Evolutionary conservation across 2,113 vertebrate species (phyloP), one percentile per base, ranked within the genome.

Genomic region (Vimba vimba): DNA sequence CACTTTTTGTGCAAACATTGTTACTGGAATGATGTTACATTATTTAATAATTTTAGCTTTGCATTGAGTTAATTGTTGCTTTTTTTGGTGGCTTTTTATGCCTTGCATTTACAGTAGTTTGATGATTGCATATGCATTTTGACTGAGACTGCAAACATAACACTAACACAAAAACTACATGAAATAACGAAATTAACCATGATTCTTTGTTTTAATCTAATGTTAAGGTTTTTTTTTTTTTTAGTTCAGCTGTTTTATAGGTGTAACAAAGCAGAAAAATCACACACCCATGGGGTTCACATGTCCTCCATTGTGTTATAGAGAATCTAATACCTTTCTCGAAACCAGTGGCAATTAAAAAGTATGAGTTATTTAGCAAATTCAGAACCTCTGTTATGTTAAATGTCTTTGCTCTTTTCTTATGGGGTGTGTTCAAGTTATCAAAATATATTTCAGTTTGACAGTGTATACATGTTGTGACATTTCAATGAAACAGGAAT

Each of bases 401-500:
- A 45, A n/a, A 73, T 10, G 1, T 12, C n/a, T 74, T 23, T 47
- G 71, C 43, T 17, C 9, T 74, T 4, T 47, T 47, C 71, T 25
- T 15, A 47, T 13, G 1, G 23, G 12, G 47, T 74, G 27, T 47
- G 13, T 27, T 47, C 12, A 75, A 13, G 36, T 17, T 25, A 75
- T 17, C 12, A 27, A 74, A 47, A 47, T 71, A 23, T 6, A 73
- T 73, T 73, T 74, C 5, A 25, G 23, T 75, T 45, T 69, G 1
- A 43, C 36, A 71, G 23, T 39, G 33, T 27, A 23, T 9, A 43
- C 30, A 57, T 2, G 1, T 30, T 47, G 19, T 4, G 15, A 74
- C 30, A 55, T 84, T 68, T 43, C 47, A 45, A 7, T 60, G 76
- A 81, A 62, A 84, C 21, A 76, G 8, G 36, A 77, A 84, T 66